Conservation (phyloP, 2,113 vertebrate species). For the Megalops atlanticus region DNA sequence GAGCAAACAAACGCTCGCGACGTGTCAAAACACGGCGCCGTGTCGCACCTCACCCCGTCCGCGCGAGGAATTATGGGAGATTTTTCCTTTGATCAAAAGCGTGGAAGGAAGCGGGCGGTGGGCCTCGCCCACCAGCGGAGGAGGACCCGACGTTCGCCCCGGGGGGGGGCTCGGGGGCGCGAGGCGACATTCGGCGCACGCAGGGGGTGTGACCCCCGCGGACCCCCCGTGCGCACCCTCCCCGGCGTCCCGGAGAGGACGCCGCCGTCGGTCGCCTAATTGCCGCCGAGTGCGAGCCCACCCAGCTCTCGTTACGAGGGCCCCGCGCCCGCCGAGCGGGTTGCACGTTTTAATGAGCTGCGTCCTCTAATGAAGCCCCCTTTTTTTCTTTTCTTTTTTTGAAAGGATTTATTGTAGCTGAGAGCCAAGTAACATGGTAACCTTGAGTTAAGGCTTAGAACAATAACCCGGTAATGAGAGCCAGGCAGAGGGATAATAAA, state of each 20-base stretch:
- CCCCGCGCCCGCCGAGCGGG: constrained; percentile 19
- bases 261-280: constrained; percentile 41
- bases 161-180: not conserved
- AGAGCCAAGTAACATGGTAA: constrained; percentile 47
- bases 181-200: not conserved
- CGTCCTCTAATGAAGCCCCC: constrained; percentile 56
- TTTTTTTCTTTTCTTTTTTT: constrained; percentile 41
- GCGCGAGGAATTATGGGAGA: not conserved
- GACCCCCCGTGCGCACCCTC: not conserved
- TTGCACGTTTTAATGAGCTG: constrained; percentile 65
- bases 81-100: too few species aligned
- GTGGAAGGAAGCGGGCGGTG: too few species aligned
- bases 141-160: too few species aligned
- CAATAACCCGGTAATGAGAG: constrained; percentile 48
- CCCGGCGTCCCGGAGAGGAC: not conserved
- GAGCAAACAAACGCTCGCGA: not conserved
- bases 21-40: not conserved
- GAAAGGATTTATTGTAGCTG: constrained; percentile 47
- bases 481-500: constrained; percentile 36
- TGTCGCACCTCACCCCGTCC: not conserved
- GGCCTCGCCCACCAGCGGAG: too few species aligned
- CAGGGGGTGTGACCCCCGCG: too few species aligned
- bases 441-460: constrained; percentile 52
- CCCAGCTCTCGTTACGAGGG: constrained; percentile 42
- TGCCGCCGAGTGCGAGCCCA: constrained; percentile 44